A percentile compares a stretch with the other conserved stretches of the same genome.
These are phyloP conservation scores for Turritopsis rubra DNA, from an alignment of 30 jellyfish, hydroid and myxozoan genomes.

Conservation along the genomic window DNA sequence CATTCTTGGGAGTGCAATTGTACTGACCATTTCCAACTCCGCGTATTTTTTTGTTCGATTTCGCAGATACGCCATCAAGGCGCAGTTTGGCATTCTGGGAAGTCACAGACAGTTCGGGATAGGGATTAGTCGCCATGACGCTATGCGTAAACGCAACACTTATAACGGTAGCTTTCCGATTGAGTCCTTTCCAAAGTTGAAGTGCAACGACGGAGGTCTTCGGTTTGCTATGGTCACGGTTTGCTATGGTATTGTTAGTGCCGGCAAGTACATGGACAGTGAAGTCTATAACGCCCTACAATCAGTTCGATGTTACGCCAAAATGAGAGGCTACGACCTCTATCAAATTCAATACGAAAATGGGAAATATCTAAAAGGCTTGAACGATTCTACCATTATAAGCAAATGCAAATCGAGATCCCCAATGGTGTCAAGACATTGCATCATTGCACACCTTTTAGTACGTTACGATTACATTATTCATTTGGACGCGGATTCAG, in stretches of 20 bases:
- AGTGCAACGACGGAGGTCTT: neutral
- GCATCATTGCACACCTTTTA: slow-evolving; percentile 1
- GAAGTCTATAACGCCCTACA: slow-evolving; percentile 13
- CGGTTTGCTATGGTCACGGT: slow-evolving; percentile 4
- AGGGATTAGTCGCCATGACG: too few relatives aligned
- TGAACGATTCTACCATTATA: neutral
- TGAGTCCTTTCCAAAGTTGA: neutral
- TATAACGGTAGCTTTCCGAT: neutral
- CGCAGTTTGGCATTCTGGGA: too few relatives aligned
- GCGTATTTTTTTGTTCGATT: too few relatives aligned
- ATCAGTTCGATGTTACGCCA: slow-evolving; percentile 9
- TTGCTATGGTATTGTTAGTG: neutral
- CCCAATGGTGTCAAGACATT: neutral
- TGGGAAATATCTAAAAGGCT: neutral
- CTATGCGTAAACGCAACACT: too few relatives aligned
- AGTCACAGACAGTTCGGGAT: too few relatives aligned
- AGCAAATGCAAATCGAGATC: neutral
- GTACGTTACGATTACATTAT: neutral
- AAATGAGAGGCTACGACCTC: slow-evolving; percentile 13
- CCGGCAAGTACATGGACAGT: neutral
- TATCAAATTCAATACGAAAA: slow-evolving; percentile 3
- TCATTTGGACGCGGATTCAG: slow-evolving; percentile 29
- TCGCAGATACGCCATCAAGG: too few relatives aligned
- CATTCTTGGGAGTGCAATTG: too few relatives aligned
- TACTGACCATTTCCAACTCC: too few relatives aligned